Base-by-base conservation (phyloP, 92 coral and sea anemone species). In the Porites evermanni region DNA sequence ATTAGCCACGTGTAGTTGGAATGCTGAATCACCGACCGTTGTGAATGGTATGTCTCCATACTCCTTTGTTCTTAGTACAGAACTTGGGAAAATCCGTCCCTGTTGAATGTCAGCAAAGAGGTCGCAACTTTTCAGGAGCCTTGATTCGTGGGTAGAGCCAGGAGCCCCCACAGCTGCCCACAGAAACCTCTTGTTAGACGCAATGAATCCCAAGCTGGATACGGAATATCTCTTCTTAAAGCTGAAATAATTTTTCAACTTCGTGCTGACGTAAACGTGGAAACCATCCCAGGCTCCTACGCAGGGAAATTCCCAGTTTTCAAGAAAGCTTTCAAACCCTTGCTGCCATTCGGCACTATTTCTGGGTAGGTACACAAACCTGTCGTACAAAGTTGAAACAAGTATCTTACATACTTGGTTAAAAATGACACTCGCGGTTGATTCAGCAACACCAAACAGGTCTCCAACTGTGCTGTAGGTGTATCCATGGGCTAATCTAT, bases 201-300 rank as follows among this genome's bases (percentile, higher is more conserved):
- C 93, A 65, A 89, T 79, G 75, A 90, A 90, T 47, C 96, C 94
- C 92, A 93, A 87, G 63, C 82, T 79, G 54, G 91, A 76, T 65
- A 93, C 96, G 0, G 94, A 93, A 70, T 87, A 90, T 65, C 93
- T 59, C 74, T 93, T 90, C 82, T 93, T 87, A 82, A 87, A 93
- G 87, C 86, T 90, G 74, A 78, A 91, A 84, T 76, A 93, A 76
- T 93, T 88, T 66, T 91, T 93, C 64, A 87, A 86, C 73, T 93
- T 79, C 38, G 88, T 87, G 68, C 88, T 87, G 81, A 91, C 79
- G 59, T 93, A 88, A 53, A 93, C 92, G 84, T 93, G 94, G 56
- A 88, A 91, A 12, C 96, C 94, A 64, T 93, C 96, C 88, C 90
- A 93, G 69, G 96, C 94, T 38, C 92, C 94, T 17, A 90, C 81